Evolutionary conservation across 35 echinoderm and acorn worm genomes (phyloP).

Genomic region (Holothuria glaberrima): DNA sequence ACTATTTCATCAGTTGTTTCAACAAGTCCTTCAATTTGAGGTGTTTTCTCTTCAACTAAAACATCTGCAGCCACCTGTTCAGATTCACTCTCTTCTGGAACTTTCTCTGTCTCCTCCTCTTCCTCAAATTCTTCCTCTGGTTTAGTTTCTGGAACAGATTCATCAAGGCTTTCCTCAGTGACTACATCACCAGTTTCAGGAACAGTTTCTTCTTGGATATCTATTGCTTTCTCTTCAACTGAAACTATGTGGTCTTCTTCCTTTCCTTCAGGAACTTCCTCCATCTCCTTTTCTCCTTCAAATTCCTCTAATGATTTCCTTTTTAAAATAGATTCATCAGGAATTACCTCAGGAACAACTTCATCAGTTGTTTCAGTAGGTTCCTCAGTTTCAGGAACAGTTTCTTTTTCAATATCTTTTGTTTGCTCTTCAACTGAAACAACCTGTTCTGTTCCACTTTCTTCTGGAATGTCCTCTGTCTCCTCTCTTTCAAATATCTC

Average conservation of each 20-base stretch:
- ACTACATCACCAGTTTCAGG: neutral
- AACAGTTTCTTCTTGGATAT: neutral
- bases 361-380: neutral
- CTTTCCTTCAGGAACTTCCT: neutral
- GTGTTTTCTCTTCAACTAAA: neutral
- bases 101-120: slow-evolving; percentile 33
- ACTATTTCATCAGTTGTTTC: slow-evolving; percentile 1
- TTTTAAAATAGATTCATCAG: neutral
- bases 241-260: neutral
- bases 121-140: neutral
- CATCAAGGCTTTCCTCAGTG: no score
- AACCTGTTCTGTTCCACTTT: neutral
- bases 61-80: slow-evolving; percentile 7
- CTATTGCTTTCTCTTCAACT: neutral
- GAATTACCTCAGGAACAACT: slow-evolving; percentile 31
- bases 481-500: neutral
- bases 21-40: slow-evolving; percentile 5
- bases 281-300: slow-evolving; percentile 15
- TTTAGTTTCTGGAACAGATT: neutral
- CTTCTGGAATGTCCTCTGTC: slow-evolving; percentile 5
- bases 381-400: slow-evolving; percentile 4
- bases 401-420: neutral
- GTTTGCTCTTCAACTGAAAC: neutral
- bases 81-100: slow-evolving; percentile 20
- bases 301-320: neutral